Percentiles rank a stretch among this genome's conserved stretches.
Evolutionary conservation across 2,113 vertebrate species (phyloP).

Genomic region (Ochotona curzoniae): DNA sequence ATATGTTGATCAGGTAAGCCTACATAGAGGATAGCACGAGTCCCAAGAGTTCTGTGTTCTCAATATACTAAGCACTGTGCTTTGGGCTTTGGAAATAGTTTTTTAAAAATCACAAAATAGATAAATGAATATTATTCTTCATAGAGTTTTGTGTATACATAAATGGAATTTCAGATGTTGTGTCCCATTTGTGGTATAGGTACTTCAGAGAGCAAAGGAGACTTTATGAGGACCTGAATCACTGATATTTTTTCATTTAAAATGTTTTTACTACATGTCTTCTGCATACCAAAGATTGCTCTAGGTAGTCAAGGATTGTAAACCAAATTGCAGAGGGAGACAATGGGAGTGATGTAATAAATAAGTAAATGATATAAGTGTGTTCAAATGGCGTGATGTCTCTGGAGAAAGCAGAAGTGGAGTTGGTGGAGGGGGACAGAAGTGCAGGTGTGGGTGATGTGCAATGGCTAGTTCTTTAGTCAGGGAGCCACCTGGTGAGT

Average conservation of each 20-base stretch:
- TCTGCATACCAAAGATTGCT: neutral
- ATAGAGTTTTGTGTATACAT: neutral
- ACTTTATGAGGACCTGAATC: neutral
- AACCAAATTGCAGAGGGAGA: neutral
- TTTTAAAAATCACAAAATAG: neutral
- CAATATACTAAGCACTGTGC: neutral
- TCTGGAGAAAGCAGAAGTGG: neutral
- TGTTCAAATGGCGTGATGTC: neutral
- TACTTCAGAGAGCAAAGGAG: neutral
- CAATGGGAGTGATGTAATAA: neutral
- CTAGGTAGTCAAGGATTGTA: neutral
- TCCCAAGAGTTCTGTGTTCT: neutral
- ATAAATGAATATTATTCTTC: neutral
- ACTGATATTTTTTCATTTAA: neutral
- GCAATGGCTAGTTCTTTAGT: neutral
- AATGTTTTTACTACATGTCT: neutral
- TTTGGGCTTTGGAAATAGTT: neutral
- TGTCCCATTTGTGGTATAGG: neutral
- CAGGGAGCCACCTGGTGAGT: accelerated
- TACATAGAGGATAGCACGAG: neutral
- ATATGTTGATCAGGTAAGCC: neutral
- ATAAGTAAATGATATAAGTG: neutral
- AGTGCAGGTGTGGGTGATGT: neutral
- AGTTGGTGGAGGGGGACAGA: neutral
- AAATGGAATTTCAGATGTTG: neutral